Conservation (phyloP, 2,888 invertebrate species). For the Amiota mariae region DNA sequence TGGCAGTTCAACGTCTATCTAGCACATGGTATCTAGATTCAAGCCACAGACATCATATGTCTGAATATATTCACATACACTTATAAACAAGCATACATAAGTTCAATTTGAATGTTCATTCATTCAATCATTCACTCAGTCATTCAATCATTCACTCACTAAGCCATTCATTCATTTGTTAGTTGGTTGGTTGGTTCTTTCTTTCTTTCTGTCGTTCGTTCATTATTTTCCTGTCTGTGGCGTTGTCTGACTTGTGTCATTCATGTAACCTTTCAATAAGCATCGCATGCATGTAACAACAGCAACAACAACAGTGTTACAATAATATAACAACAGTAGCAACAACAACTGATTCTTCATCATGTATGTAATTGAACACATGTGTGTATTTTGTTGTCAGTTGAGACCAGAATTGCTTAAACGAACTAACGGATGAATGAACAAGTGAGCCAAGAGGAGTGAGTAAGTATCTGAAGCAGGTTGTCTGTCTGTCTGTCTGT, state of each 20-base stretch:
- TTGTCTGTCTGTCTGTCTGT: constrained; percentile 17
- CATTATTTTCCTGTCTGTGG: constrained; percentile 45
- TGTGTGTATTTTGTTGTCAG: background rate
- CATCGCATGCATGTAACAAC: constrained; percentile 45
- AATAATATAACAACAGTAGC: background rate
- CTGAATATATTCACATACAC: constrained; percentile 26
- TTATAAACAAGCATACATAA: background rate
- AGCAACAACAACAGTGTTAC: constrained; percentile 17
- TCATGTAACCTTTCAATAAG: constrained; percentile 61
- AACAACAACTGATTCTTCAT: background rate
- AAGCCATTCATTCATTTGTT: background rate
- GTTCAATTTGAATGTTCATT: constrained; percentile 15
- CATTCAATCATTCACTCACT: background rate
- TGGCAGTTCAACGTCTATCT: constrained; percentile 41
- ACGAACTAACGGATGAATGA: constrained; percentile 7
- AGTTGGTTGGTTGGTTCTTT: background rate
- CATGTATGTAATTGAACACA: constrained; percentile 57
- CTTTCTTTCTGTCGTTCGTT: constrained; percentile 9
- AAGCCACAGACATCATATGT: background rate
- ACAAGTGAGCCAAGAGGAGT: background rate
- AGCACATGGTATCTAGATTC: background rate
- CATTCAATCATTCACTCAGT: constrained; percentile 17
- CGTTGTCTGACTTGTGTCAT: constrained; percentile 56
- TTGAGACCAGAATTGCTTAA: constrained; percentile 29
- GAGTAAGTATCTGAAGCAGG: background rate